Percentiles rank a stretch among this genome's conserved stretches.
Conservation (phyloP, 2,113 vertebrate genomes). For the Ariopsis seemanni region DNA sequence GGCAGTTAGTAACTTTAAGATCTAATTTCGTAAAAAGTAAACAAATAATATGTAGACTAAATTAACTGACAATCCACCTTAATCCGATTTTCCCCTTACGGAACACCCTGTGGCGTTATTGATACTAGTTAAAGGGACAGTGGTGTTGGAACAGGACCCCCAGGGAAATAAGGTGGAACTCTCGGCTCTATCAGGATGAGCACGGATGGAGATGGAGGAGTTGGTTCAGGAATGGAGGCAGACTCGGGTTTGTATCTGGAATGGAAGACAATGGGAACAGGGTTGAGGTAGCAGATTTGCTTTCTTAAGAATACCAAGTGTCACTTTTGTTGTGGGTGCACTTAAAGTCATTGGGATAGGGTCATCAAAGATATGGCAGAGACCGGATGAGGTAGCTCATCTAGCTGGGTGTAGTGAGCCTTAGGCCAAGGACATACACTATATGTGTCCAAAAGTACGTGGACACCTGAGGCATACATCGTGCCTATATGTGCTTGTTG, state of each 20-base stretch:
- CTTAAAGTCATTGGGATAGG: background rate
- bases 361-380: background rate
- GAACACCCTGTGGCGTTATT: background rate
- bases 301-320: background rate
- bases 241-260: background rate
- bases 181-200: background rate
- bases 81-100: too few relatives aligned
- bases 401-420: background rate
- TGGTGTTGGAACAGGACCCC: background rate
- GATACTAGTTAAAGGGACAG: background rate
- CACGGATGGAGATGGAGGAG: background rate
- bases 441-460: too few relatives aligned
- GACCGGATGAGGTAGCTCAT: background rate
- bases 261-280: background rate
- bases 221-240: background rate
- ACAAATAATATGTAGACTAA: background rate
- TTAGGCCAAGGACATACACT: background rate
- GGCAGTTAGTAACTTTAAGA: background rate
- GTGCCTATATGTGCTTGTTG: background rate
- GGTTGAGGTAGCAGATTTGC: background rate
- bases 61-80: background rate
- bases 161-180: conserved; percentile 2
- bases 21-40: background rate
- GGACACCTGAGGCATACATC: background rate
- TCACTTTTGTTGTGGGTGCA: background rate